A percentile compares a stretch with the other conserved stretches of the same genome.
These are phyloP conservation scores for Schizotus pectinicornis DNA, from an alignment of 2,888 invertebrate genomes.

Conservation along the genomic window DNA sequence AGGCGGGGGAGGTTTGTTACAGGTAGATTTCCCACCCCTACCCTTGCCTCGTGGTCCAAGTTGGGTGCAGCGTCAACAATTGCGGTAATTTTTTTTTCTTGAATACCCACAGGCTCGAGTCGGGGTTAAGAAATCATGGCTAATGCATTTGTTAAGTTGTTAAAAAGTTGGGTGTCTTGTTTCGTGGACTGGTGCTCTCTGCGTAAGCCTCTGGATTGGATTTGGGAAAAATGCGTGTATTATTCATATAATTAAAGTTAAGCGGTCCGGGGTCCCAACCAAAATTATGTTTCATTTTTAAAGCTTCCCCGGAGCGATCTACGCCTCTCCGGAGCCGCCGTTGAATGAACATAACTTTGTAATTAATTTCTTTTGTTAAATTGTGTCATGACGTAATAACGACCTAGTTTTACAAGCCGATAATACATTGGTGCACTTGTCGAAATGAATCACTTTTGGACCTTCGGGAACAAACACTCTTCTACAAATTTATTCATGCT, in stretches of 20 bases:
- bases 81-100: too few species aligned
- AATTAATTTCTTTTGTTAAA: conserved; percentile 7
- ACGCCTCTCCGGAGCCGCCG: background rate
- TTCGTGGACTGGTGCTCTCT: too few species aligned
- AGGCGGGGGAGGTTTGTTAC: too few species aligned
- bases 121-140: too few species aligned
- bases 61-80: too few species aligned
- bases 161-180: too few species aligned
- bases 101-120: too few species aligned
- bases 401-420: conserved; percentile 4
- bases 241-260: conserved; percentile 4
- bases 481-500: conserved; percentile 31
- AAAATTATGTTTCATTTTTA: conserved; percentile 17
- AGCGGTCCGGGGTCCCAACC: background rate
- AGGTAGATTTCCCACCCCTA: too few species aligned
- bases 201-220: too few species aligned
- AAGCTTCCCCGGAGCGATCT: background rate
- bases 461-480: conserved; percentile 18
- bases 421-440: background rate
- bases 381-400: conserved; percentile 1
- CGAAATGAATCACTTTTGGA: conserved; percentile 1
- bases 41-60: too few species aligned
- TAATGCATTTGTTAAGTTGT: too few species aligned
- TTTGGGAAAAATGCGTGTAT: background rate
- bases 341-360: conserved; percentile 7